A percentile compares a stretch with the other conserved stretches of the same genome.
Evolutionary conservation across 2,888 invertebrate genomes (phyloP).

Genomic region (Athripsodes cinereus): DNA sequence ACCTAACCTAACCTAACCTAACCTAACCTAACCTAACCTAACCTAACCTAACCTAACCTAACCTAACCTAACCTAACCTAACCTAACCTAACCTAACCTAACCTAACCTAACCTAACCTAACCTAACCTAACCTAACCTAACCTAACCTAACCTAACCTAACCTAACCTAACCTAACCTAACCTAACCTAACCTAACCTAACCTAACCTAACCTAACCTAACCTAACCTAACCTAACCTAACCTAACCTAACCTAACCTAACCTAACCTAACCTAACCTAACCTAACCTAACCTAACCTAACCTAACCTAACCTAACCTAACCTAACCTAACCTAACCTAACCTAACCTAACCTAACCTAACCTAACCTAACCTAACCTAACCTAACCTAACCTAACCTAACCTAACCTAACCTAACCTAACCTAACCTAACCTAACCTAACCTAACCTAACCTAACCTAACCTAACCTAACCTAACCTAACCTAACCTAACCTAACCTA

Average conservation of each 20-base stretch:
- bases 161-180: slow-evolving; percentile 16
- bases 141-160: slow-evolving; percentile 11
- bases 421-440: neutral
- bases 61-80: slow-evolving; percentile 8
- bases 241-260: slow-evolving; percentile 4
- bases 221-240: slow-evolving; percentile 8
- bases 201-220: slow-evolving; percentile 16
- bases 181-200: slow-evolving; percentile 8
- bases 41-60: slow-evolving; percentile 8
- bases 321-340: slow-evolving; percentile 16
- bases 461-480: neutral
- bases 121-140: slow-evolving; percentile 5
- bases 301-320: slow-evolving; percentile 10
- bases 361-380: slow-evolving; percentile 19
- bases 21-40: slow-evolving; percentile 16
- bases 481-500: neutral
- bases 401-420: slow-evolving; percentile 2
- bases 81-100: slow-evolving; percentile 8
- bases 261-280: slow-evolving; percentile 7
- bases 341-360: slow-evolving; percentile 17
- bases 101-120: slow-evolving; percentile 7
- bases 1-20: slow-evolving; percentile 11
- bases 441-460: neutral
- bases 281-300: slow-evolving; percentile 7
- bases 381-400: slow-evolving; percentile 17